Base-by-base conservation (phyloP, 2,113 vertebrate species). In the Miniopterus natalensis region DNA sequence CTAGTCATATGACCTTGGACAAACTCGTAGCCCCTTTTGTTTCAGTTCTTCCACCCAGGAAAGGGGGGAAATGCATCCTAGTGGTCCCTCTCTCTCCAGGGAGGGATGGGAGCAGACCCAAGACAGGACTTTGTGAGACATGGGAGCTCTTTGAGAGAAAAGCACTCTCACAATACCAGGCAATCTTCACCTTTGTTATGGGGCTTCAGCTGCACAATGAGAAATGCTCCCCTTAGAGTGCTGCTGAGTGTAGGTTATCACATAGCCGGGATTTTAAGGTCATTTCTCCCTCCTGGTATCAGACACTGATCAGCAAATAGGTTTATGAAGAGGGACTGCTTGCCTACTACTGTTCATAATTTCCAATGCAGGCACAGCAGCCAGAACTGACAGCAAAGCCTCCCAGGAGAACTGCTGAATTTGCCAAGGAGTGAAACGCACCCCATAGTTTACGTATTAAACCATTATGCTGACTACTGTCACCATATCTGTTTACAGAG, bases 391-490 rank as follows among this genome's bases (percentile, higher is more conserved):
- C 94, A 95, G 70, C 40, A 88, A 80, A 68, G 84, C 47, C 88
- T 79, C 97, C 96, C 93, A 65, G 55, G 95, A 73, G 89, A 89
- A 96, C 9, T 68, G 74, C 29, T 92, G 80, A 55, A 79, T 73
- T 94, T 95, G 78, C 94, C 80, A 97, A 95, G 92, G 84, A 94
- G 73, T 96, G 83, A 94, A 97, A 83, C 14, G 61, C 7, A 73
- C 94, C 73, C 77, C 20, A 9, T 40, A 65, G 95, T 97, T 96
- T 65, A 97, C 75, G 36, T 89, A 90, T 70, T 47, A 88, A 90
- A 79, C 66, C 40, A 71, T 80, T 70, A 81, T 36, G 66, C 84
- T 81, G 68, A n/a, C 65, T 40, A 17, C 75, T 49, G n/a, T 75
- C 65, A 68, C 66, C 20, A n/a, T 25, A 42, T 73, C 65, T 65